These are phyloP conservation scores for Mormyrus iriodes DNA, from an alignment of 2,113 vertebrate species.

Conservation along the genomic window DNA sequence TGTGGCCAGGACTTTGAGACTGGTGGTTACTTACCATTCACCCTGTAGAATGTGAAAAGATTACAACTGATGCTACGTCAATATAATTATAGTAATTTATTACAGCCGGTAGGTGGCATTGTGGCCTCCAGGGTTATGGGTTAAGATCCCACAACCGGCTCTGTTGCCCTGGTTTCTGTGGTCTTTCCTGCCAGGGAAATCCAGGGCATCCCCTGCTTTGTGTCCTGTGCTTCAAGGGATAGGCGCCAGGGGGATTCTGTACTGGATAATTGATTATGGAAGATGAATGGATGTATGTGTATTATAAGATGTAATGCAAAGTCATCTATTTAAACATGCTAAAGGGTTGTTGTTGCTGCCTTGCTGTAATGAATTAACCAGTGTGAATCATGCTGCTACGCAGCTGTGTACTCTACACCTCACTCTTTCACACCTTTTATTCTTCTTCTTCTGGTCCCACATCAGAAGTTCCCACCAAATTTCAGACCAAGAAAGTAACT, in stretches of 20 bases:
- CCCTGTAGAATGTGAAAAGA: not conserved
- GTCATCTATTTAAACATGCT: not conserved
- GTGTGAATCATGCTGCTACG: not conserved
- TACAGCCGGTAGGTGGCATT: not conserved
- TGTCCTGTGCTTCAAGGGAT: not conserved
- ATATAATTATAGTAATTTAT: not conserved
- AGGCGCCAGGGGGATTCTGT: not conserved
- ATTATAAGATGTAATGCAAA: not conserved
- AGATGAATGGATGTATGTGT: not conserved
- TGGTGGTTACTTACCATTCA: not conserved
- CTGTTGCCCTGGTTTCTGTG: not conserved
- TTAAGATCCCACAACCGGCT: not conserved
- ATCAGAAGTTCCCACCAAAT: not conserved
- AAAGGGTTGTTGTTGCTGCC: not conserved
- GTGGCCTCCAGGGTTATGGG: not conserved
- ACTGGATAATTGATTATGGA: not conserved
- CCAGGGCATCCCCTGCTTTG: not conserved
- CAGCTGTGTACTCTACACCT: not conserved
- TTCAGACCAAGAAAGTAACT: not conserved
- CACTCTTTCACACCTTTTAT: not conserved
- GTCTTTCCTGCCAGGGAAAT: not conserved
- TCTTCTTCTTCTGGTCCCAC: not conserved
- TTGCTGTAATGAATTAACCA: not conserved
- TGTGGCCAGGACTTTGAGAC: not conserved
- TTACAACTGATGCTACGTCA: not conserved